Percentiles rank a stretch among this genome's conserved stretches.
phyloP scores from a whole-genome alignment of 2,797 vertebrate species.

The Enteromius radiatus region DNA sequence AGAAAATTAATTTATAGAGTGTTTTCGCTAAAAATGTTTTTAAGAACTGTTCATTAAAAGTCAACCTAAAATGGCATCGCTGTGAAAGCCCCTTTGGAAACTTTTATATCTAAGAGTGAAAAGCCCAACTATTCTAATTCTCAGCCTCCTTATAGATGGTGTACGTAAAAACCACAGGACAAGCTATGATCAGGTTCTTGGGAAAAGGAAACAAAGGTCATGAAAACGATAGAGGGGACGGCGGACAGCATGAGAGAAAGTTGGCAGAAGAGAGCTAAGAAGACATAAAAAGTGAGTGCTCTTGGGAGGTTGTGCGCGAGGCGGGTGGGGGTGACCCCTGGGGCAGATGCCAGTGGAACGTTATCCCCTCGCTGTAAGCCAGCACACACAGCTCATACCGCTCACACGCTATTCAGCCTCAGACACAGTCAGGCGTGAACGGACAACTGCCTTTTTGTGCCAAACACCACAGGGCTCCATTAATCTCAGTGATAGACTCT shows the following conservation, averaged over 20 bases:
- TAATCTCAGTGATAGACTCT: conserved; percentile 70
- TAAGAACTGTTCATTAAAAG: neutral
- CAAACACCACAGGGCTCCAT: conserved; percentile 67
- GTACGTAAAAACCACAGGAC: conserved; percentile 9
- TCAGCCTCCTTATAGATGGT: neutral
- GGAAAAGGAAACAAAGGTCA: conserved; percentile 25
- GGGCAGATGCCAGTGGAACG: conserved; percentile 69
- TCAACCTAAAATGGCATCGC: neutral
- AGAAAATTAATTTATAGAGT: too few relatives aligned
- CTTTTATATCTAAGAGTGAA: neutral
- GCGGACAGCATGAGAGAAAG: conserved; percentile 38
- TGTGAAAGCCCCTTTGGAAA: neutral
- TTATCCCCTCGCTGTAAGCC: conserved; percentile 68
- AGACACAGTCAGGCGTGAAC: conserved; percentile 66
- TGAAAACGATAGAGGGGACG: neutral
- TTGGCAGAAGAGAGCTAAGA: conserved; percentile 29
- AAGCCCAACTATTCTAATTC: neutral
- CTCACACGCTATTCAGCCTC: conserved; percentile 63
- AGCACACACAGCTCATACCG: conserved; percentile 63
- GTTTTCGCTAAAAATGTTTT: neutral
- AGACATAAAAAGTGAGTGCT: conserved; percentile 41
- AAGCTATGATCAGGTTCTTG: conserved; percentile 14
- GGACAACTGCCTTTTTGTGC: conserved; percentile 71
- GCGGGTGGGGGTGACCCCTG: conserved; percentile 64
- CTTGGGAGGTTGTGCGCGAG: conserved; percentile 61